A percentile compares a stretch with the other conserved stretches of the same genome.
Conservation (phyloP, 2,113 vertebrate genomes). For the Rhinopithecus roxellana region DNA sequence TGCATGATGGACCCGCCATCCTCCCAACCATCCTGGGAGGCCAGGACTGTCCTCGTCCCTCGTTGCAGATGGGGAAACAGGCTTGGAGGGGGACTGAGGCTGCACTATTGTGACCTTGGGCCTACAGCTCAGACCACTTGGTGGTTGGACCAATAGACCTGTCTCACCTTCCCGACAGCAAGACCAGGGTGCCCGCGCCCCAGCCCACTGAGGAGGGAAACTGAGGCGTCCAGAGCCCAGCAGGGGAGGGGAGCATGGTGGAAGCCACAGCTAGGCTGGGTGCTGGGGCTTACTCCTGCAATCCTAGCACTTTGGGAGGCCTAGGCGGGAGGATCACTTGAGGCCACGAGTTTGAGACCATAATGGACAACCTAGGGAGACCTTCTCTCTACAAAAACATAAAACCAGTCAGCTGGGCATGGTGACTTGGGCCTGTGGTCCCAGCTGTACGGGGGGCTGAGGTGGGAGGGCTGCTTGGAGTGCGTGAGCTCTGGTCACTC, state of each 20-base stretch:
- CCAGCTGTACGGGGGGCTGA: rapidly evolving
- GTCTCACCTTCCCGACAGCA: neutral
- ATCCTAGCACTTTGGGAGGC: neutral
- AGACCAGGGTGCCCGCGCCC: neutral
- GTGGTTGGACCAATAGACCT: neutral
- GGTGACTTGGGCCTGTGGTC: neutral
- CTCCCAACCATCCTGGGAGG: neutral
- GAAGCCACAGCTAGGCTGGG: neutral
- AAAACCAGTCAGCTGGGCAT: neutral
- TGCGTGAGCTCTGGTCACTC: too few species aligned
- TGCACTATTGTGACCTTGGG: neutral
- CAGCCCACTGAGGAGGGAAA: neutral
- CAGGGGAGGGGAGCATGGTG: rapidly evolving
- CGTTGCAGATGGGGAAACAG: neutral
- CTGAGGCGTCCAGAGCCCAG: neutral
- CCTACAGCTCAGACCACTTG: neutral
- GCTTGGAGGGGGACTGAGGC: too few species aligned
- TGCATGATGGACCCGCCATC: neutral
- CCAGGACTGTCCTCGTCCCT: neutral
- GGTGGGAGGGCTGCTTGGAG: neutral
- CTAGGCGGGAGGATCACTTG: too few species aligned
- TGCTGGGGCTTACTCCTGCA: neutral
- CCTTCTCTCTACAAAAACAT: neutral
- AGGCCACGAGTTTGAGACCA: neutral
- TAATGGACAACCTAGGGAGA: neutral